A percentile compares a stretch with the other conserved stretches of the same genome.
These are phyloP conservation scores for Hippocampus zosterae DNA, from an alignment of 2,113 vertebrate genomes.

Conservation along the genomic window DNA sequence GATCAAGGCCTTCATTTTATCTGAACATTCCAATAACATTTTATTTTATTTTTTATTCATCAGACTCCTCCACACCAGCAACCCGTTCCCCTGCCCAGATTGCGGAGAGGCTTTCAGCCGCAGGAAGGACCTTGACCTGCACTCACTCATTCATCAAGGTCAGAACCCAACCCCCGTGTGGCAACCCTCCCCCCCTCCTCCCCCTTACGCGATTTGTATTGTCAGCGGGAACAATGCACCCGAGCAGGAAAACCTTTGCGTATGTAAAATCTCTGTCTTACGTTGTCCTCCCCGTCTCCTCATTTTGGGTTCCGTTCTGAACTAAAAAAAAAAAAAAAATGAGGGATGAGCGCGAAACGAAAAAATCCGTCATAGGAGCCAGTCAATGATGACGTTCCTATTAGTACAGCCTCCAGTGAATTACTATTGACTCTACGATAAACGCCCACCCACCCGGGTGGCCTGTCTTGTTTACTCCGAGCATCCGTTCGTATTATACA, in stretches of 20 bases:
- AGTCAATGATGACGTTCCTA: constrained; percentile 42
- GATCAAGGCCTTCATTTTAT: too few species aligned
- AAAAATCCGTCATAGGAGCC: constrained; percentile 14
- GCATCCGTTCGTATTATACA: constrained; percentile 21
- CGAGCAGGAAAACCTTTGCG: neutral
- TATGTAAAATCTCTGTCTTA: neutral
- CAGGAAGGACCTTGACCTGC: constrained; percentile 82
- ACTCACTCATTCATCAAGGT: constrained; percentile 82
- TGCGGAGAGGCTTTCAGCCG: constrained; percentile 84
- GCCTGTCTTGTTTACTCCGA: constrained; percentile 39
- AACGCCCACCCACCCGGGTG: constrained; percentile 26
- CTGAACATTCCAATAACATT: neutral
- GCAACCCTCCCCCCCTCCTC: neutral
- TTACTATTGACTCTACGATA: constrained; percentile 49
- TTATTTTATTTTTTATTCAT: constrained; percentile 9
- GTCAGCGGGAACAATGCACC: neutral
- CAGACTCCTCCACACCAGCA: constrained; percentile 85
- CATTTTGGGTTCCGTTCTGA: neutral
- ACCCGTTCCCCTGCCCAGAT: constrained; percentile 79
- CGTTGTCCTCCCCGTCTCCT: neutral
- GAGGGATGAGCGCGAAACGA: neutral
- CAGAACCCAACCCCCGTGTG: constrained; percentile 8
- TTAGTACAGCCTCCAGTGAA: constrained; percentile 28
- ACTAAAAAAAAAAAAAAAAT: neutral
- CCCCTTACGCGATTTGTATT: neutral